These are phyloP conservation scores for Oegoconia quadripuncta DNA, from an alignment of 2,888 invertebrate genomes.

Conservation along the genomic window DNA sequence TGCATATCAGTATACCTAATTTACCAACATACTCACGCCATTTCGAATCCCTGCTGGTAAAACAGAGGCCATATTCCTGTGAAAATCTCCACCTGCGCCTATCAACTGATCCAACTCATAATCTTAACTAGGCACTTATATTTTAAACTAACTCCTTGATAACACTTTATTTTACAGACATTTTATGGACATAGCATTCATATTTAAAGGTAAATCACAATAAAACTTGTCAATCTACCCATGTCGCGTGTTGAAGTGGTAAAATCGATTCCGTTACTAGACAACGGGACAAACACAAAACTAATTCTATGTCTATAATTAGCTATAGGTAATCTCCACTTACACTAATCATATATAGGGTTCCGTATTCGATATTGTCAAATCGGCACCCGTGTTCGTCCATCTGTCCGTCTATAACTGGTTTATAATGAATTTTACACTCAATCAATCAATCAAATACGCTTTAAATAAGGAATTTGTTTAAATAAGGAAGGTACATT, in stretches of 20 bases:
- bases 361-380: no score
- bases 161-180: neutral
- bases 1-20: neutral
- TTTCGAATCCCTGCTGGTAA: constrained; percentile 57
- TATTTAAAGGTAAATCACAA: no score
- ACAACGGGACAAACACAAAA: constrained; percentile 45
- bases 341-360: no score
- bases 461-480: no score
- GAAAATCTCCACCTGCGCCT: neutral
- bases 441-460: no score
- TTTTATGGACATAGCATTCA: neutral
- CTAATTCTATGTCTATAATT: constrained; percentile 11
- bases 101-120: no score
- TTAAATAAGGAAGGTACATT: no score
- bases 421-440: no score
- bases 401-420: no score
- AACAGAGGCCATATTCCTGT: constrained; percentile 58
- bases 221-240: constrained; percentile 14
- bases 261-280: constrained; percentile 69
- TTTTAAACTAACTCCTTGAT: neutral
- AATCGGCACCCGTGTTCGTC: no score
- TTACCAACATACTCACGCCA: constrained; percentile 47
- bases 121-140: no score
- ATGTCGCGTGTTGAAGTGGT: constrained; percentile 21
- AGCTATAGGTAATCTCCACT: no score